phyloP scores from a whole-genome alignment of 2,113 vertebrate species.

The Puffinus mauretanicus region DNA sequence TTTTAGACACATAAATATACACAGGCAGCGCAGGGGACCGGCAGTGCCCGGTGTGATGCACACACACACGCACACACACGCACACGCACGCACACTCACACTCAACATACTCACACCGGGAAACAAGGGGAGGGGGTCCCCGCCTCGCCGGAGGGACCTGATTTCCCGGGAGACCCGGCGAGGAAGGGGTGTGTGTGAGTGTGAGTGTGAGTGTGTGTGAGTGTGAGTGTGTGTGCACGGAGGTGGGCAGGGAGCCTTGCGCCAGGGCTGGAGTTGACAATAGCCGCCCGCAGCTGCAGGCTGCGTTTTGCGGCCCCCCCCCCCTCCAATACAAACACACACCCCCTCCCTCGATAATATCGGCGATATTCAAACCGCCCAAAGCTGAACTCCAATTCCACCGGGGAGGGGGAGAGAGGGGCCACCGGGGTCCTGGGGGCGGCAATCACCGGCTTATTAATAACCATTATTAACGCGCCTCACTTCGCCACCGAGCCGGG shows the following conservation, averaged over 20 bases:
- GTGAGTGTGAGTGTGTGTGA: neutral
- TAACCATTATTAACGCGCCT: neutral
- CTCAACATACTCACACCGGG: neutral
- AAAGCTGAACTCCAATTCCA: neutral
- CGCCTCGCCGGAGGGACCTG: neutral
- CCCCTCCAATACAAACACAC: neutral
- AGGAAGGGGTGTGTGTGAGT: neutral
- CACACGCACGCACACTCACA: neutral
- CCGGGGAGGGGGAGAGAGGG: too few species aligned
- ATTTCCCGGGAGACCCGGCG: neutral
- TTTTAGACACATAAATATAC: constrained; percentile 46
- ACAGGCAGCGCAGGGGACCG: neutral
- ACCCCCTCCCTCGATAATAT: neutral
- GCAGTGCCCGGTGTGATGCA: neutral
- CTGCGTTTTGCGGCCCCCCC: neutral
- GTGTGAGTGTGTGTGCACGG: neutral
- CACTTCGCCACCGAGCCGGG: constrained; percentile 33
- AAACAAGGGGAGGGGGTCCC: neutral
- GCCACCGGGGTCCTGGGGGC: neutral
- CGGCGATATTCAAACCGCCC: neutral
- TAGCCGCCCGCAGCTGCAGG: neutral
- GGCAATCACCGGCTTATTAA: neutral
- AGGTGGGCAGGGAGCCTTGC: neutral
- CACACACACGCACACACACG: neutral
- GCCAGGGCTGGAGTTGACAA: constrained; percentile 17